These are phyloP conservation scores for Karalla daura DNA, from an alignment of 2,797 vertebrate genomes.

Conservation along the genomic window DNA sequence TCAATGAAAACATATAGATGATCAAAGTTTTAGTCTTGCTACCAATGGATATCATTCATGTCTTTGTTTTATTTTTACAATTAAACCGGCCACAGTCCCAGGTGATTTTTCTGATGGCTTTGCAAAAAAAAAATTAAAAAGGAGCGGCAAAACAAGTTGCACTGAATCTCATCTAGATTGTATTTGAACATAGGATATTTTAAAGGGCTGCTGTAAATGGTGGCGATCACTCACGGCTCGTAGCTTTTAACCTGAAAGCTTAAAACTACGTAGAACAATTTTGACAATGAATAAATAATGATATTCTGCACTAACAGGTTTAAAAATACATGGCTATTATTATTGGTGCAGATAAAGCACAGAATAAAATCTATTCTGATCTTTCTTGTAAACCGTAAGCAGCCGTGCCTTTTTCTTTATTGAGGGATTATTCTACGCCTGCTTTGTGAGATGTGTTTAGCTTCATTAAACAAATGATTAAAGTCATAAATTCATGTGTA, in stretches of 20 bases:
- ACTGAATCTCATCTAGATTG: not conserved
- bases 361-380: not conserved
- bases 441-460: conserved; percentile 9
- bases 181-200: not conserved
- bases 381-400: not conserved
- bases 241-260: not conserved
- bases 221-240: not conserved
- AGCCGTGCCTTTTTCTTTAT: not conserved
- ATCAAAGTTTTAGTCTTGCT: not conserved
- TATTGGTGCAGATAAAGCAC: not conserved
- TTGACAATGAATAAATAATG: not conserved
- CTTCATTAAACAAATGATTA: conserved; percentile 21
- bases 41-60: not conserved
- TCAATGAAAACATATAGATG: too few relatives aligned
- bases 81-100: not conserved
- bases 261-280: not conserved
- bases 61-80: not conserved
- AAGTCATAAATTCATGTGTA: conserved; percentile 30
- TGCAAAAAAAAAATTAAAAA: too few relatives aligned
- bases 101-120: not conserved
- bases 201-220: not conserved
- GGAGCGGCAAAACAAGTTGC: not conserved
- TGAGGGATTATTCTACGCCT: not conserved
- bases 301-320: not conserved
- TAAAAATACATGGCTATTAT: not conserved